A percentile compares a stretch with the other conserved stretches of the same genome.
Evolutionary conservation across 2,797 vertebrate species (phyloP).

Genomic region (Pangasius mekongensis): DNA sequence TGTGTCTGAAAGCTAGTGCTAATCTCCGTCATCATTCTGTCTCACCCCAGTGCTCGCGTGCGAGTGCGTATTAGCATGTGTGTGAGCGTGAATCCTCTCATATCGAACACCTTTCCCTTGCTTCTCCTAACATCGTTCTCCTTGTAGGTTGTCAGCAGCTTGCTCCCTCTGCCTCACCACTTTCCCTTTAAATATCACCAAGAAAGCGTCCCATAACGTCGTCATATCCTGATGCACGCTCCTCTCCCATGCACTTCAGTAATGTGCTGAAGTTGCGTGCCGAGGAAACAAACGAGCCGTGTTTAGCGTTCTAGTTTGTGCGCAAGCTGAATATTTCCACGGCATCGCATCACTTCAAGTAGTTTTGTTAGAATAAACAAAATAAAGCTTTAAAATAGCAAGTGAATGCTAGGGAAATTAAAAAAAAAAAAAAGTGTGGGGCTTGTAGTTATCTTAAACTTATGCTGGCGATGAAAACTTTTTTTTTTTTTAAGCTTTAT

Average conservation of each 20-base stretch:
- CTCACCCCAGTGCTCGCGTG: background rate
- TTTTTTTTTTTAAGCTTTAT: conserved; percentile 71
- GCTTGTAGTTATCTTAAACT: conserved; percentile 67
- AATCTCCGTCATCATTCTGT: conserved; percentile 32
- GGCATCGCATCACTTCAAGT: conserved; percentile 39
- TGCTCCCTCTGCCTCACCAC: conserved; percentile 61
- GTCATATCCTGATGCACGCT: background rate
- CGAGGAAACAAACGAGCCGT: conserved; percentile 11
- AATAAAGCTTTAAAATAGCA: conserved; percentile 75
- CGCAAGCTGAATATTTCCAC: conserved; percentile 16
- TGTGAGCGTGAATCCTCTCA: conserved; percentile 55
- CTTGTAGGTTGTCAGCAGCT: conserved; percentile 71
- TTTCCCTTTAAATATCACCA: conserved; percentile 73
- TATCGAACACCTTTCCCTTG: conserved; percentile 50
- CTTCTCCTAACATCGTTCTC: conserved; percentile 54
- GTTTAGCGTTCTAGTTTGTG: conserved; percentile 8
- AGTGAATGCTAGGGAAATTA: conserved; percentile 69
- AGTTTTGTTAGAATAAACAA: conserved; percentile 66
- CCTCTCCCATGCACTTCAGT: background rate
- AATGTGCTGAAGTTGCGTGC: background rate
- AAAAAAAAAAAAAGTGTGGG: conserved; percentile 60
- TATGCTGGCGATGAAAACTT: conserved; percentile 70
- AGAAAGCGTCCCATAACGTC: conserved; percentile 33
- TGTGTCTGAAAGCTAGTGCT: conserved; percentile 56
- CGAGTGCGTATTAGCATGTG: background rate